Base-by-base conservation (phyloP, 2,888 invertebrate species). In the Ennomos quercinarius region DNA sequence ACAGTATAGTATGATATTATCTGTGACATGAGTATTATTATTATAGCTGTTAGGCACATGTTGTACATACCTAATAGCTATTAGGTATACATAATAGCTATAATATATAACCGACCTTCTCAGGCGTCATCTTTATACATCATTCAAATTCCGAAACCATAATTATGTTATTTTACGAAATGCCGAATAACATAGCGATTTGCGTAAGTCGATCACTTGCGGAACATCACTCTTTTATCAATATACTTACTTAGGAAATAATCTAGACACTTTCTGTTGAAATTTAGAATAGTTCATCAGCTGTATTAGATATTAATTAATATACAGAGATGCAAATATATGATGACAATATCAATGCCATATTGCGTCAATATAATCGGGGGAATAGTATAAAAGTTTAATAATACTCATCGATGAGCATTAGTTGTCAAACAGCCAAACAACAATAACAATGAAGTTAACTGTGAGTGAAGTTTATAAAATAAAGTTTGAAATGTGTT, bases 381-480 rank as follows among this genome's bases (percentile, higher is more conserved):
- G 67, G 63, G 66, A 71, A 66, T 64, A 57, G 77, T 84, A 84
- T 84, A 83, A 77, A 83, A 82, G 75, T 68, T 61, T 67, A 71
- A 71, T 76, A 67, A 59, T 51, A 17, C 44, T 64, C 69, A 56
- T 56, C 53, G 55, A 64, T 51, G 70, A 66, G 67, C 68, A 81
- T 81, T 77, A 83, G 75, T 80, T 70, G 67, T 53, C 63, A 44
- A 53, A 65, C 57, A 66, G 68, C 66, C 70, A 70, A 68, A 57
- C 65, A 63, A 51, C 58, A 61, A 57, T 64, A 61, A 83, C 75
- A 76, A 87, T 87, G 86, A 86, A 86, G 77, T 83, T 75, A 39
- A 48, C 71, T 73, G 87, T 86, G 67, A 85, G 87, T 81, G 12
- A 13, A 13, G 6, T 27, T 27, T 27, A 27, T 27, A 27, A 27